Evolutionary conservation across 2,113 vertebrate species (phyloP).

Genomic region (Varanus komodoensis): DNA sequence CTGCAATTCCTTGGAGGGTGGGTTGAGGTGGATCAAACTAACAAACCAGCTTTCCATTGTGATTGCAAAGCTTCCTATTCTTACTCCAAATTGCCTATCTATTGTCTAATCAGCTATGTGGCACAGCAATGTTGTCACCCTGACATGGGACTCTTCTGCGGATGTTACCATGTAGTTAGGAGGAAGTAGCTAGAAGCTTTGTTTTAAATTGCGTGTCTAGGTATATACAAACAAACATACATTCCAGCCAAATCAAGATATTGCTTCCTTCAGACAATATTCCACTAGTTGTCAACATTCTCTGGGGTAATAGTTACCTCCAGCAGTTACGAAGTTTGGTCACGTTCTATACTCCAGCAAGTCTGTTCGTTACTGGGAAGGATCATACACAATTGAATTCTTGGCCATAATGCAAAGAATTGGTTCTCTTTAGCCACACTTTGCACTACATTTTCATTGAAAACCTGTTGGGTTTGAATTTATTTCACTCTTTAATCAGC

Average conservation of each 20-base stretch:
- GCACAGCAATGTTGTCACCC: background rate
- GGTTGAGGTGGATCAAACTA: background rate
- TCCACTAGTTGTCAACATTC: background rate
- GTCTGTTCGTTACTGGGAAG: background rate
- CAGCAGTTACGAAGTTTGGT: background rate
- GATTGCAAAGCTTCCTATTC: background rate
- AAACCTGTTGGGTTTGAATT: background rate
- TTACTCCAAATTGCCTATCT: background rate
- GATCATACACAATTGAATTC: background rate
- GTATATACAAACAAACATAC: background rate
- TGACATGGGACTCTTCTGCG: background rate
- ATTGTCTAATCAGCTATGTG: background rate
- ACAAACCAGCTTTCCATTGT: background rate
- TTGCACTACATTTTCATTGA: background rate
- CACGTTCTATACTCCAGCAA: background rate
- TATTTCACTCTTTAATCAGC: background rate
- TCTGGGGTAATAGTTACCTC: background rate
- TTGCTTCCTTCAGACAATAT: background rate
- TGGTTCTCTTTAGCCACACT: background rate
- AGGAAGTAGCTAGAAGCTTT: background rate
- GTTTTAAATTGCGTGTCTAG: background rate
- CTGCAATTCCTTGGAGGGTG: background rate
- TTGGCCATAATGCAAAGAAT: background rate
- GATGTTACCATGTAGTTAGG: background rate
- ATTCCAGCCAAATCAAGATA: background rate